Evolutionary conservation across 2,113 vertebrate species (phyloP).

Genomic region (Pseudorectes ferrugineus): DNA sequence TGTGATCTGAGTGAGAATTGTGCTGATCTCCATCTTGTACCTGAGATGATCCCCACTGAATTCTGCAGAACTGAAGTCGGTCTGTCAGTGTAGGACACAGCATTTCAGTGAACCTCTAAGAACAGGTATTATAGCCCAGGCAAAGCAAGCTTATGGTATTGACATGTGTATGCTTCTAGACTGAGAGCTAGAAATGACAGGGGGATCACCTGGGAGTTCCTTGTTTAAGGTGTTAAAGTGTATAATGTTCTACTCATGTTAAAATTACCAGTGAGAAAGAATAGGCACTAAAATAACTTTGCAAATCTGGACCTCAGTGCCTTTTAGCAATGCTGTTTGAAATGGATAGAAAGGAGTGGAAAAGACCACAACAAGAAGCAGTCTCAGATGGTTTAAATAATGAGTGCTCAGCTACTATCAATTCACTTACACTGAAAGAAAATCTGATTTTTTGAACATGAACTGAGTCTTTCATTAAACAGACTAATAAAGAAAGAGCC

Average conservation of each 20-base stretch:
- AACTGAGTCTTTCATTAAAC: not conserved
- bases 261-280: not conserved
- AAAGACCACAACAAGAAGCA: not conserved
- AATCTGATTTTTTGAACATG: not conserved
- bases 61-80: not conserved
- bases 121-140: not conserved
- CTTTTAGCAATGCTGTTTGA: not conserved
- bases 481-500: not conserved
- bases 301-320: not conserved
- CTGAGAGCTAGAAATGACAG: not conserved
- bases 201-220: not conserved
- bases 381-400: not conserved
- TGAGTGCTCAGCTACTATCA: not conserved
- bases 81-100: not conserved
- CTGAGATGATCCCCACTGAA: not conserved
- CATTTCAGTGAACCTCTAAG: not conserved
- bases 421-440: not conserved
- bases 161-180: accelerated
- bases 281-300: not conserved
- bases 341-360: not conserved
- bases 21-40: not conserved
- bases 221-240: not conserved
- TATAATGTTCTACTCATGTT: not conserved
- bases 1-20: not conserved
- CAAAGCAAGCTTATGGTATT: not conserved